Conservation (phyloP, 2,113 vertebrate genomes). For the Pungitius pungitius region DNA sequence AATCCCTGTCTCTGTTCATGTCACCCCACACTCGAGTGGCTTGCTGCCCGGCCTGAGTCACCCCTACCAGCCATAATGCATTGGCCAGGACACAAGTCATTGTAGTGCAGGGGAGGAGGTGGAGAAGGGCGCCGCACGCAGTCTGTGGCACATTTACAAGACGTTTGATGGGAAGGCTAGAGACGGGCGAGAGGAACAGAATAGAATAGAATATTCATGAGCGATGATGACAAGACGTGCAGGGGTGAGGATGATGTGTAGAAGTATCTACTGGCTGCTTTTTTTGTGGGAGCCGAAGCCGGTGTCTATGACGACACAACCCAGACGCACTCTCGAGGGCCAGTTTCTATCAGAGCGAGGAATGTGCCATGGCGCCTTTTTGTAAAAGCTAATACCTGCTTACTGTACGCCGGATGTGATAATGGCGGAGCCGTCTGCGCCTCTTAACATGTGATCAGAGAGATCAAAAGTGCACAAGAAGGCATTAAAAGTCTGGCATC, state of each 20-base stretch:
- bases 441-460: conserved; percentile 43
- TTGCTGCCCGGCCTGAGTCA: conserved; percentile 53
- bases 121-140: conserved; percentile 18
- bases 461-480: conserved; percentile 27
- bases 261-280: conserved; percentile 61
- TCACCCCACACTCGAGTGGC: conserved; percentile 46
- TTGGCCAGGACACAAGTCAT: conserved; percentile 60
- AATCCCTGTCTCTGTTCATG: conserved; percentile 31
- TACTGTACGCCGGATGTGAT: conserved; percentile 52
- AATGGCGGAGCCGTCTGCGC: conserved; percentile 40
- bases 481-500: conserved; percentile 29
- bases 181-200: conserved; percentile 51
- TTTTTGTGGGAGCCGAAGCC: conserved; percentile 29
- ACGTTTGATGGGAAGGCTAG: conserved; percentile 58
- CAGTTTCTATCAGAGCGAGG: conserved; percentile 57
- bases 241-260: conserved; percentile 49
- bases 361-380: conserved; percentile 66
- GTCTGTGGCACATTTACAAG: conserved; percentile 64
- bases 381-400: conserved; percentile 60
- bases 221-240: conserved; percentile 54
- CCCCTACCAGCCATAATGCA: conserved; percentile 57
- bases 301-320: conserved; percentile 37
- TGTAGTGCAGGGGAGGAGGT: conserved; percentile 14
- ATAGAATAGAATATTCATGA: conserved; percentile 79
- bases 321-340: conserved; percentile 53